Evolutionary conservation across 2,113 vertebrate genomes (phyloP), one percentile per base, ranked within the genome.

Genomic region (Eira barbara): DNA sequence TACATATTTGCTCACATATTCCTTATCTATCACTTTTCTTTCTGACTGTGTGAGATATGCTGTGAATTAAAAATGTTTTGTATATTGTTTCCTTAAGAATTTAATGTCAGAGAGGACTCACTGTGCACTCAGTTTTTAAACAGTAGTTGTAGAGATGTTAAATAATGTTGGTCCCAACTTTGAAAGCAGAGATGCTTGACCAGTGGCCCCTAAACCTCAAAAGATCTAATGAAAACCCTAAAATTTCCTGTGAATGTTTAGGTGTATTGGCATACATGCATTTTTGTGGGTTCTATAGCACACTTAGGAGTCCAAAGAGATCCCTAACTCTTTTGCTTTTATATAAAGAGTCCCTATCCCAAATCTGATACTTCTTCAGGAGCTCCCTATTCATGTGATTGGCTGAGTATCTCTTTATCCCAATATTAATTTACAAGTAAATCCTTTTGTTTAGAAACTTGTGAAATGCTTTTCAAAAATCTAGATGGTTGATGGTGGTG

Each of bases 381-480:
- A 88, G 10, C 69, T 82, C 21, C 3, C 36, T 96, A 12, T 95
- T 86, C 39, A 23, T 87, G 31, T 87, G 17, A 80, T 17, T 67
- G 55, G 36, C 0, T 88, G 9, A 90, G 27, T 86, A 34, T 79
- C 79, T 81, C 29, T 59, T 67, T 94, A 52, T 57, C 20, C 23
- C n/a, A 74, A 0, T 29, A 84, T 80, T 92, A 84, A 63, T 89
- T 84, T 83, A 25, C 63, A 69, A 82, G 79, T 55, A 55, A 6
- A 61, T 59, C 17, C 13, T 69, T 89, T 91, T 88, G 25, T 80
- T 89, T 86, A 83, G 42, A 91, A 83, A 74, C 6, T 85, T 76
- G 17, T 82, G 27, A 73, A 91, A 78, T 91, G 34, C 12, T 95
- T 93, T 96, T 89, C 4, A 42, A 29, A 96, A 87, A 63, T 76